phyloP scores from a whole-genome alignment of 2,888 invertebrate species.

The Drosophila kuntzei region DNA sequence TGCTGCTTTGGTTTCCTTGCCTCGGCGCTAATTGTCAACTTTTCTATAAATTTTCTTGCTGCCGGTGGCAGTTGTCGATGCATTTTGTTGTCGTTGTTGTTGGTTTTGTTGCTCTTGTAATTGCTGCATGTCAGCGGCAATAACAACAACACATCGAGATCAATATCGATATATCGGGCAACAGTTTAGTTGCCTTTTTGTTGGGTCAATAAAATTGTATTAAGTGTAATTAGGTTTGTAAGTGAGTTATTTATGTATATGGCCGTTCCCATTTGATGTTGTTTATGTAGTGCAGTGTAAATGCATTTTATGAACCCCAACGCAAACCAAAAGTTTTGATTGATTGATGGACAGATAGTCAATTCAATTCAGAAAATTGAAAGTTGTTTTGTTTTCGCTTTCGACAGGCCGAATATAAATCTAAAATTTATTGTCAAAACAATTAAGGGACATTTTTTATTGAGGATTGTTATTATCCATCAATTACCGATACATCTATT shows the following conservation, averaged over 20 bases:
- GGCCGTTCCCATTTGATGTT: constrained; percentile 20
- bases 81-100: constrained; percentile 41
- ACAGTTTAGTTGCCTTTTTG: constrained; percentile 42
- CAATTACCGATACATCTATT: background rate
- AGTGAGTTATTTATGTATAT: constrained; percentile 76
- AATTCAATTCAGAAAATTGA: constrained; percentile 42
- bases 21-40: constrained; percentile 67
- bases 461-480: background rate
- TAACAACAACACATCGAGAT: constrained; percentile 36
- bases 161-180: constrained; percentile 58
- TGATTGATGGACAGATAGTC: constrained; percentile 58
- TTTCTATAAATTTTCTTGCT: constrained; percentile 58
- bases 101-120: constrained; percentile 56
- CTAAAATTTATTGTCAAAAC: constrained; percentile 4
- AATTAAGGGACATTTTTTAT: constrained; percentile 1
- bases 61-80: constrained; percentile 53
- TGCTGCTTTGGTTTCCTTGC: constrained; percentile 35
- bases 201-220: constrained; percentile 73
- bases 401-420: constrained; percentile 23
- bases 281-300: constrained; percentile 55
- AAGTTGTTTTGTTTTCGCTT: constrained; percentile 33
- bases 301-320: constrained; percentile 23
- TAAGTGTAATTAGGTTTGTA: constrained; percentile 71
- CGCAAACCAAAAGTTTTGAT: constrained; percentile 47
- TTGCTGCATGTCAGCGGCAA: constrained; percentile 61